phyloP scores from a whole-genome alignment of 2,113 vertebrate species.

The Candoia aspera region DNA sequence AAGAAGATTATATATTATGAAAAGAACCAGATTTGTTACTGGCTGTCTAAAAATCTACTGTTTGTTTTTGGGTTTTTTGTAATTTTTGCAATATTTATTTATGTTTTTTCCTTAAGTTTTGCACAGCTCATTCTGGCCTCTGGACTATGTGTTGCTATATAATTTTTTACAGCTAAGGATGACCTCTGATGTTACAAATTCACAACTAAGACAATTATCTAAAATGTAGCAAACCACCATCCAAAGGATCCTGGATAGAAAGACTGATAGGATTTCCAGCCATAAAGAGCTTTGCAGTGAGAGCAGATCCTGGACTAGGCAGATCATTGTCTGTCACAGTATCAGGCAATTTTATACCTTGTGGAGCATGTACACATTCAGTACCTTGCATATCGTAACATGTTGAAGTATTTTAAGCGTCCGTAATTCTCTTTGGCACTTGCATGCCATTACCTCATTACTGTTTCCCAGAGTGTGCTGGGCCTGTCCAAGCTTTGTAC shows the following conservation, averaged over 20 bases:
- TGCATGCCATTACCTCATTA: neutral
- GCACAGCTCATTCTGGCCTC: neutral
- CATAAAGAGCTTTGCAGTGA: neutral
- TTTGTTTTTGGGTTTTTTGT: neutral
- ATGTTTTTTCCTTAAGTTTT: conserved; percentile 28
- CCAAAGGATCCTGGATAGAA: neutral
- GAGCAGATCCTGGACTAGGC: neutral
- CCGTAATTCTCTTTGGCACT: neutral
- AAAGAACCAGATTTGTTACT: neutral
- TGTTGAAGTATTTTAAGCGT: neutral
- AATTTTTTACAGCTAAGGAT: conserved; percentile 39
- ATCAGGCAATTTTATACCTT: neutral
- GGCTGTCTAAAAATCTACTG: neutral
- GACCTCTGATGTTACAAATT: conserved; percentile 42
- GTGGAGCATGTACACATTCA: neutral
- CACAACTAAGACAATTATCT: conserved; percentile 26
- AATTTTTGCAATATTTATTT: neutral
- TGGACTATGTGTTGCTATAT: conserved; percentile 19
- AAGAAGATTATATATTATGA: neutral
- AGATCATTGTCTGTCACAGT: neutral
- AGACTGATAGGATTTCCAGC: too few species aligned
- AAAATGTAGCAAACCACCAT: neutral
- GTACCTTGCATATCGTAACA: neutral
- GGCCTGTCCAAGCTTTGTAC: neutral
- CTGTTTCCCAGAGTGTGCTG: neutral